Evolutionary conservation across 1,140 invertebrate species (phyloP), one percentile per base, ranked within the genome.

Genomic region (Zaprionus africanus): DNA sequence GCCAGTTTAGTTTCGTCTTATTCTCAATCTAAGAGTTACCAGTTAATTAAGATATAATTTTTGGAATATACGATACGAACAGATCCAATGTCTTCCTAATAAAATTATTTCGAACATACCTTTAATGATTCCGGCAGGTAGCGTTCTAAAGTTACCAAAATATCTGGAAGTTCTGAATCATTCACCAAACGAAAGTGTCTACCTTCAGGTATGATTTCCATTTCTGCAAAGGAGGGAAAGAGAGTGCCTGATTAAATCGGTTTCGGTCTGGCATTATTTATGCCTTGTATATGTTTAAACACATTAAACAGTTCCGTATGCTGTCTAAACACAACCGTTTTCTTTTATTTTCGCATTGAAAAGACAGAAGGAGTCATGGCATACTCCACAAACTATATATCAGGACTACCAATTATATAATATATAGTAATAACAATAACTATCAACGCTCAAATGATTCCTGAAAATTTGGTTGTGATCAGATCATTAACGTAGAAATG

Each of bases 111-210:
- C 7, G 19, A 3, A 86, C 84, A 71, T 82, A 87, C 96, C 95
- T 97, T 97, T 78, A 97, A 94, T 84, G 96, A 96, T 93, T 97
- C 95, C 81, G 96, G 96, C 93, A 97, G 94, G 94, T 95, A 96
- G 93, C 94, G 94, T 86, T 95, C 95, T 84, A 97, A 94, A 92
- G 95, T 94, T 92, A 96, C 95, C 93, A 96, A 94, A 86, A 97
- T 95, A 92, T 95, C 95, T 90, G 96, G 95, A 93, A 97, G 95
- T 94, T 97, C 96, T 90, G 96, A 95, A 94, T 96, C 95, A 93
- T 95, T 93, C 88, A 96, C 95, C 94, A 97, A 95, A 95, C 96
- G 96, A 94, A 97, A 97, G 94, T 97, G 96, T 94, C 95, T 96
- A 92, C 96, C 96, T 94, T 96, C 95, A 91, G 95, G 93, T 94